Percentiles rank a stretch among this genome's conserved stretches.
Conservation (phyloP, 1,140 invertebrate species). For the Sycophaga agraensis region DNA sequence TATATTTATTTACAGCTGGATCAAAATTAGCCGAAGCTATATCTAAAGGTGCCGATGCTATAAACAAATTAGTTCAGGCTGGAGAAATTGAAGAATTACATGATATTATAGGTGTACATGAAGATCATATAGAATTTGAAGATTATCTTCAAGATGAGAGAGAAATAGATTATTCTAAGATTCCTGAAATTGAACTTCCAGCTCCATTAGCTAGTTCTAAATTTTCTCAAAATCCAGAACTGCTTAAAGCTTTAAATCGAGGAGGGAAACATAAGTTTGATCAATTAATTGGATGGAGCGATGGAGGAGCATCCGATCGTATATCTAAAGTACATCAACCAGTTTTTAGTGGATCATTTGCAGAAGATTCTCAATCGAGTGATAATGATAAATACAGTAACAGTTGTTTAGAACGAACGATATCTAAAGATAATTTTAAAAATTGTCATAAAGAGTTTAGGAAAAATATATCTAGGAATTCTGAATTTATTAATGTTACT, state of each 20-base stretch:
- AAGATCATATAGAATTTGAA: conserved; percentile 62
- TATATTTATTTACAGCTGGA: conserved; percentile 63
- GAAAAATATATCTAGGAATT: not conserved
- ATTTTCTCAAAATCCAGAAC: conserved; percentile 53
- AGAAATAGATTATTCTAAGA: conserved; percentile 53
- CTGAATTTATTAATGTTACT: not conserved
- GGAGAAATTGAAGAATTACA: conserved; percentile 77
- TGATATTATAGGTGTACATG: conserved; percentile 68
- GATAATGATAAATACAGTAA: conserved; percentile 43
- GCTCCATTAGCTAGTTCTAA: conserved; percentile 55
- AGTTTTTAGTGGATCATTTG: conserved; percentile 43
- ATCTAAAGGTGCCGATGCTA: conserved; percentile 70
- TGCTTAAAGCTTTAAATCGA: conserved; percentile 50
- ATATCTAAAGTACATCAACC: conserved; percentile 47
- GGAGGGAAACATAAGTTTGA: conserved; percentile 55
- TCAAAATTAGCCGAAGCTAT: conserved; percentile 74
- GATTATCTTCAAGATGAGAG: conserved; percentile 60
- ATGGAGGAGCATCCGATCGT: conserved; percentile 39
- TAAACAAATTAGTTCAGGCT: conserved; percentile 74
- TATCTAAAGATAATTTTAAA: conserved; percentile 26
- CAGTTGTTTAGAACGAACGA: conserved; percentile 30
- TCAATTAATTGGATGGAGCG: conserved; percentile 53
- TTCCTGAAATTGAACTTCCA: conserved; percentile 49
- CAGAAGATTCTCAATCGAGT: conserved; percentile 44
- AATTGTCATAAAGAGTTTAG: not conserved